These are phyloP conservation scores for Acanthis flammea DNA, from an alignment of 2,797 vertebrate species.

Conservation along the genomic window DNA sequence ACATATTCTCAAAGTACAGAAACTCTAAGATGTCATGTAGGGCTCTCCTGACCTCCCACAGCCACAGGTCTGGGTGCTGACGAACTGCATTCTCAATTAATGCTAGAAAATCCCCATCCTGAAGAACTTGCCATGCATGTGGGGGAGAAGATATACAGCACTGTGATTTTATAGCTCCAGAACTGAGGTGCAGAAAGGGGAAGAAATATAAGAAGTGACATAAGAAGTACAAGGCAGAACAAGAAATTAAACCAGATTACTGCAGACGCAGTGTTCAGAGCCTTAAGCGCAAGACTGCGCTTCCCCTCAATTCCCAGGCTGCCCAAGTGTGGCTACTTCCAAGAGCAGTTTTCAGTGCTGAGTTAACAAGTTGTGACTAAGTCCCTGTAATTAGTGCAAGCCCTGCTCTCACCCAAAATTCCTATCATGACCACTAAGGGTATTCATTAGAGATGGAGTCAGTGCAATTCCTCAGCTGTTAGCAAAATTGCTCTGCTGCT, in stretches of 20 bases:
- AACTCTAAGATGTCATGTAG: neutral
- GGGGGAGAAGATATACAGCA: neutral
- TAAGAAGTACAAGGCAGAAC: neutral
- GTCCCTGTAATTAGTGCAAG: neutral
- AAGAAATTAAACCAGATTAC: slow-evolving; percentile 3
- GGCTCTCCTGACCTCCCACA: neutral
- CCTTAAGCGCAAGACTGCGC: neutral
- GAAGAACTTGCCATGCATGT: neutral
- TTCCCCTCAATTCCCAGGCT: neutral
- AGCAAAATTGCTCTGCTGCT: neutral
- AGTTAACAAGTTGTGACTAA: slow-evolving; percentile 21
- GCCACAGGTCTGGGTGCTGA: neutral
- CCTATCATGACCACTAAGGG: neutral
- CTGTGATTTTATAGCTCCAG: neutral
- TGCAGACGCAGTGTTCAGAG: neutral
- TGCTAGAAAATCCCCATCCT: neutral
- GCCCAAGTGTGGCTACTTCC: neutral
- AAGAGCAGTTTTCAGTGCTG: neutral
- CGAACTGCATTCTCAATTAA: neutral
- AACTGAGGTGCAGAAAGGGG: neutral
- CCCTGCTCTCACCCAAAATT: neutral
- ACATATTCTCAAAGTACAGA: neutral
- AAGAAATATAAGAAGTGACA: neutral
- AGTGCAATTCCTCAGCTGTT: neutral
- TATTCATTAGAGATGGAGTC: neutral